phyloP scores from a whole-genome alignment of 2,113 vertebrate species.

The Tichodroma muraria region DNA sequence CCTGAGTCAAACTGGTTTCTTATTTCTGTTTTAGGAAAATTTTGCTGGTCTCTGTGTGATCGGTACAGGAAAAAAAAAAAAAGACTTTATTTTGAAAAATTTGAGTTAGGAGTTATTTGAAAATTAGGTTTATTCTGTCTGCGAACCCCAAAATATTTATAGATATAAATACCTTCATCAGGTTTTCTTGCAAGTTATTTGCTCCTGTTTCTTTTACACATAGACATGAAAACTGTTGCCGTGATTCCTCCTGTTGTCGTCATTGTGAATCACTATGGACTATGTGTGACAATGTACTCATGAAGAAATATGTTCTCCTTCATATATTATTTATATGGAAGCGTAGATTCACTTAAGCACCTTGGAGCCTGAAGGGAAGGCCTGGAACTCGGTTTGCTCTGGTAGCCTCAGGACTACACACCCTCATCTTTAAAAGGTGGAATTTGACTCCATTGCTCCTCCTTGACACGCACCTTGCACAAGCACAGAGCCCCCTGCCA shows the following conservation, averaged over 20 bases:
- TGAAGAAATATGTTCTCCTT: background rate
- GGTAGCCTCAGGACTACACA: background rate
- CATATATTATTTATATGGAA: background rate
- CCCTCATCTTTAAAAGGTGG: background rate
- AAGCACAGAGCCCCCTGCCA: background rate
- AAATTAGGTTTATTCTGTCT: background rate
- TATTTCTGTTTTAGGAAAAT: background rate
- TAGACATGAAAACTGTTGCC: background rate
- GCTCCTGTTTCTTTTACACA: background rate
- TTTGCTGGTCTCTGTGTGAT: background rate
- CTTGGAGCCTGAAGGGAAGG: background rate
- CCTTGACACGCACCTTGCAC: fast-evolving
- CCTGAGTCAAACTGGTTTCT: background rate
- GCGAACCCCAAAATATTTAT: background rate
- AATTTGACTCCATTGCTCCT: background rate
- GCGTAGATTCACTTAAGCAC: background rate
- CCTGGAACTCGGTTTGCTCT: background rate
- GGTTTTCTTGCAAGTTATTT: background rate
- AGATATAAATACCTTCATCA: background rate
- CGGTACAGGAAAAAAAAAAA: background rate
- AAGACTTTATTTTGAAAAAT: background rate
- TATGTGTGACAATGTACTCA: background rate
- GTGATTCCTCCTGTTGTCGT: background rate
- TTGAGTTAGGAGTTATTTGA: background rate
- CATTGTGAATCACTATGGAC: background rate